A percentile compares a stretch with the other conserved stretches of the same genome.
These are phyloP conservation scores for Ophion ellenae DNA, from an alignment of 2,888 invertebrate genomes.

Conservation along the genomic window DNA sequence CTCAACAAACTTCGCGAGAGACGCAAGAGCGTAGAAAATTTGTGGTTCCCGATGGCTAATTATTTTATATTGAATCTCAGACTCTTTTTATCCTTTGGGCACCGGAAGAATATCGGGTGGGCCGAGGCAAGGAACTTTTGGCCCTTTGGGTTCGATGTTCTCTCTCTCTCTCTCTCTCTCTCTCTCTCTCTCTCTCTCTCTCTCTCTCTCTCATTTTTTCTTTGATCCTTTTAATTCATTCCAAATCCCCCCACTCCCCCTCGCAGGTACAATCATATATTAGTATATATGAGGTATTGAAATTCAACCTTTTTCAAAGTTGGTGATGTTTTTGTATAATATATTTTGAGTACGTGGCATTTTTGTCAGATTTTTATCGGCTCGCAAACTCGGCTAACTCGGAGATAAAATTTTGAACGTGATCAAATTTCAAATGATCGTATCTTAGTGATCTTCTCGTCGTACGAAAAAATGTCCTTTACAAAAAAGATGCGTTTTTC, in stretches of 20 bases:
- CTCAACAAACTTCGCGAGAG: slow-evolving; percentile 52
- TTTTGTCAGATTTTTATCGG: no score
- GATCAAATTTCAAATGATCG: no score
- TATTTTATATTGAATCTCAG: slow-evolving; percentile 73
- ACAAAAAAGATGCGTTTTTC: no score
- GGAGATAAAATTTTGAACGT: no score
- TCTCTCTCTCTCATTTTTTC: not conserved
- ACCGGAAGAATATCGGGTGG: slow-evolving; percentile 57
- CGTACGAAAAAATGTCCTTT: no score
- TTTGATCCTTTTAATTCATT: slow-evolving; percentile 18
- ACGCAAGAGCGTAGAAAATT: slow-evolving; percentile 69
- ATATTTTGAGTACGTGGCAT: no score
- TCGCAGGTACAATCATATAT: no score
- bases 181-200: slow-evolving; percentile 47
- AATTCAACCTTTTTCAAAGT: no score
- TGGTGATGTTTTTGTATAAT: no score
- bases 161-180: slow-evolving; percentile 4
- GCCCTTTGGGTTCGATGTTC: slow-evolving; percentile 53
- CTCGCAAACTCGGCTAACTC: no score
- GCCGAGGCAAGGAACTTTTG: slow-evolving; percentile 32
- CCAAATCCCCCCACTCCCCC: not conserved
- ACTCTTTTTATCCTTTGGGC: slow-evolving; percentile 17
- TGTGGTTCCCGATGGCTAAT: slow-evolving; percentile 71
- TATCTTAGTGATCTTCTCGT: no score
- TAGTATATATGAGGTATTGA: no score